These are phyloP conservation scores for Drosophila borborema DNA, from an alignment of 2,888 invertebrate genomes.

Conservation along the genomic window DNA sequence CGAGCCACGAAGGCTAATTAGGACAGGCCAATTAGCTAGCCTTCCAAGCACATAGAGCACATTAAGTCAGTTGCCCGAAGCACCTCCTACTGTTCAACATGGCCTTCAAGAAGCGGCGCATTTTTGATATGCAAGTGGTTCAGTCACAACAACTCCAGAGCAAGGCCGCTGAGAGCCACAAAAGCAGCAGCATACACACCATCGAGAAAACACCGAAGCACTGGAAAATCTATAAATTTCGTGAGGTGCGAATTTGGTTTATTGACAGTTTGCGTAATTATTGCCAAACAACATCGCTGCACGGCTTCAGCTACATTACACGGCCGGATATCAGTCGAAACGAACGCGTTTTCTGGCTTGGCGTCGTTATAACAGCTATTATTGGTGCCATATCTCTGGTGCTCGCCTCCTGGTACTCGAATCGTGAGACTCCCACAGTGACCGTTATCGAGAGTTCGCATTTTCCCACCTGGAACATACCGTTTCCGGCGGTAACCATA, in stretches of 20 bases:
- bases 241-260: conserved; percentile 75
- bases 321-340: conserved; percentile 86
- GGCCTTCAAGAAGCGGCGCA: conserved; percentile 70
- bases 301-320: conserved; percentile 90
- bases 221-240: conserved; percentile 20
- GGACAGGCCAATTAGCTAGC: conserved; percentile 52
- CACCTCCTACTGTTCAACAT: conserved; percentile 28
- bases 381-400: conserved; percentile 87
- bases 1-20: conserved; percentile 54
- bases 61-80: conserved; percentile 26
- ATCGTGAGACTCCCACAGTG: conserved; percentile 87
- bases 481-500: conserved; percentile 87
- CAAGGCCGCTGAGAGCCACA: conserved; percentile 3
- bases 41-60: conserved; percentile 6
- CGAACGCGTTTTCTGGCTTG: conserved; percentile 87
- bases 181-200: conserved; percentile 4
- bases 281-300: conserved; percentile 89
- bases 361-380: conserved; percentile 87
- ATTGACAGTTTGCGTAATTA: conserved; percentile 86
- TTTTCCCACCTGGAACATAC: conserved; percentile 87
- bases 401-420: conserved; percentile 87
- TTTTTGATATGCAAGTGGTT: conserved; percentile 65
- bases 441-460: conserved; percentile 87
- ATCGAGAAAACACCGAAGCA: background rate
- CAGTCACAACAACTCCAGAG: conserved; percentile 40